Conservation (phyloP, 2,888 invertebrate genomes). For the Andrena fulva region DNA sequence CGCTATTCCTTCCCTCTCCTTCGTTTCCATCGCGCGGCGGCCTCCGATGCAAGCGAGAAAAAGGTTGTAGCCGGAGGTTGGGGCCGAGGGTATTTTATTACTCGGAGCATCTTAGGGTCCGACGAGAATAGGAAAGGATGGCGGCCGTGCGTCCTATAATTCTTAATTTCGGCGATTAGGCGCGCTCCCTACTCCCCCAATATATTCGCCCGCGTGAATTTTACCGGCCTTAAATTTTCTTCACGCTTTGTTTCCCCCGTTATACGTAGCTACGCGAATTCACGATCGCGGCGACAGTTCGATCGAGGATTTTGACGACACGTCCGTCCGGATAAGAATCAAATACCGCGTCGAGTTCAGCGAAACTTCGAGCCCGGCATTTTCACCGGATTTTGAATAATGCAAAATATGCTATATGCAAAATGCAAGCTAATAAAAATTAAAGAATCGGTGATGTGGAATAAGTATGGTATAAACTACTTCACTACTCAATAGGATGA, state of each 20-base stretch:
- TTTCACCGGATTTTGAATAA: too few species aligned
- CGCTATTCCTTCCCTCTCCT: slow-evolving; percentile 27
- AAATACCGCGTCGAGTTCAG: background rate
- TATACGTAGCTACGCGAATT: background rate
- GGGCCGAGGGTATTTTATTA: slow-evolving; percentile 64
- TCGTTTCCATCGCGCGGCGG: slow-evolving; percentile 40
- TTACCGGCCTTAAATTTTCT: slow-evolving; percentile 29
- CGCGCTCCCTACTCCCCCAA: slow-evolving; percentile 43
- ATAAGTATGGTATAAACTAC: too few species aligned
- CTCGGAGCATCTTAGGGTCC: slow-evolving; percentile 48
- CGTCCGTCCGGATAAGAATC: background rate
- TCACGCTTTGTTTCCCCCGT: slow-evolving; percentile 1
- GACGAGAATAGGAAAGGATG: slow-evolving; percentile 69
- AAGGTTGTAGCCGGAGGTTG: slow-evolving; percentile 37
- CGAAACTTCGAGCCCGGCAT: too few species aligned
- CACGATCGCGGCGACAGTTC: background rate
- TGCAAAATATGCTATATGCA: too few species aligned
- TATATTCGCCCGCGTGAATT: slow-evolving; percentile 49
- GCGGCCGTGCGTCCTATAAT: slow-evolving; percentile 62
- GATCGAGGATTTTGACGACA: background rate
- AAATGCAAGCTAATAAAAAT: too few species aligned
- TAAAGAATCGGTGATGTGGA: too few species aligned
- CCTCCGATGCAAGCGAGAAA: slow-evolving; percentile 29
- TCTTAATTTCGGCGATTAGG: slow-evolving; percentile 71
- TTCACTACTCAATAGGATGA: too few species aligned